Evolutionary conservation across 1,140 invertebrate species (phyloP).

Genomic region (Thereuonema tuberculata): DNA sequence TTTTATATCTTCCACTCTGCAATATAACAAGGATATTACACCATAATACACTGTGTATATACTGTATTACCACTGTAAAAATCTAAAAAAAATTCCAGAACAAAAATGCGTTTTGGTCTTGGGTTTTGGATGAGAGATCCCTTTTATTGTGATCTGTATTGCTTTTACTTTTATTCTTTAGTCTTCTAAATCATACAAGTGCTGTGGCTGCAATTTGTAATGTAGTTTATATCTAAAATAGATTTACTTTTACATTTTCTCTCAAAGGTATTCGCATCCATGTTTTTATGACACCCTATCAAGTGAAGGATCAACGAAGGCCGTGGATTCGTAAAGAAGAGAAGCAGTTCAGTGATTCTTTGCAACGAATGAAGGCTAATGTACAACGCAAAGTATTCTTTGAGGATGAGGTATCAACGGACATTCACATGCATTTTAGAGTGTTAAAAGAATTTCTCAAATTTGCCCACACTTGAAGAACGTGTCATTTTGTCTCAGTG

Average conservation of each 20-base stretch:
- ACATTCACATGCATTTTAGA: constrained; percentile 52
- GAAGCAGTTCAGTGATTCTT: constrained; percentile 49
- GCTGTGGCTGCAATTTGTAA: not conserved
- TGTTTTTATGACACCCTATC: constrained; percentile 72
- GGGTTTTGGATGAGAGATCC: not conserved
- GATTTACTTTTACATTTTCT: not conserved
- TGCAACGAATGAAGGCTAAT: constrained; percentile 46
- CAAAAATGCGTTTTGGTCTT: too few species aligned
- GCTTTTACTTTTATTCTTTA: not conserved
- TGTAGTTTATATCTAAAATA: too few species aligned
- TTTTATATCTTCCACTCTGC: too few species aligned
- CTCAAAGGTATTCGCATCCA: constrained; percentile 44
- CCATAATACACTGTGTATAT: too few species aligned
- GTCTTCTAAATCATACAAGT: not conserved
- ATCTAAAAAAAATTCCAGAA: too few species aligned
- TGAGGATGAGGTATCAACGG: constrained; percentile 42
- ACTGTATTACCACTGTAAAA: too few species aligned
- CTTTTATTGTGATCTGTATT: too few species aligned
- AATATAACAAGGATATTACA: too few species aligned
- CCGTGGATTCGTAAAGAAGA: constrained; percentile 72
- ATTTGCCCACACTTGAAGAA: not conserved
- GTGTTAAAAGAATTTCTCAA: constrained; percentile 40
- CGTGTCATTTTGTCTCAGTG: too few species aligned
- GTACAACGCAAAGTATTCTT: constrained; percentile 49
- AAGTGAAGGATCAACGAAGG: constrained; percentile 50